These are phyloP conservation scores for Muscicapa adusta DNA, from an alignment of 2,113 vertebrate species.

Conservation along the genomic window DNA sequence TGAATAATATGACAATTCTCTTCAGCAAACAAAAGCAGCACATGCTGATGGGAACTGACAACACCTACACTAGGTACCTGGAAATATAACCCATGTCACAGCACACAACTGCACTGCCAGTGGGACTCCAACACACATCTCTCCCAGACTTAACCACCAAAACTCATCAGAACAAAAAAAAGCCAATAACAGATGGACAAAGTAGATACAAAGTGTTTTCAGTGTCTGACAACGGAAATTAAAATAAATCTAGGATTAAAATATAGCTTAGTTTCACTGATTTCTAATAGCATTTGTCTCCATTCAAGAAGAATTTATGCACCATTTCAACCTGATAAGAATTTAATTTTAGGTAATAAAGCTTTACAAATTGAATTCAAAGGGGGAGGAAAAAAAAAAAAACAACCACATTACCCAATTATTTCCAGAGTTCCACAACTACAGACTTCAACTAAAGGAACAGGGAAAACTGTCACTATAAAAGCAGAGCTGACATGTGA, in stretches of 20 bases:
- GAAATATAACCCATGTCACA: not conserved
- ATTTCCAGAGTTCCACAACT: not conserved
- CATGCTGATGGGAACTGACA: not conserved
- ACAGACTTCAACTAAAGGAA: not conserved
- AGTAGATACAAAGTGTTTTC: not conserved
- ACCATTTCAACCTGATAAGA: slow-evolving; percentile 51
- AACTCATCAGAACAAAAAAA: not conserved
- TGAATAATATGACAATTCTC: not conserved
- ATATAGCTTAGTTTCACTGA: slow-evolving; percentile 19
- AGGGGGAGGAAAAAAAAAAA: not conserved
- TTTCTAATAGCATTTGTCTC: slow-evolving; percentile 46
- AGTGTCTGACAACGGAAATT: not conserved
- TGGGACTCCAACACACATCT: not conserved
- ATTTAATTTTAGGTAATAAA: slow-evolving; percentile 64
- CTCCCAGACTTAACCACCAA: not conserved
- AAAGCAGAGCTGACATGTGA: not conserved
- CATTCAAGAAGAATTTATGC: slow-evolving; percentile 48
- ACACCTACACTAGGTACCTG: not conserved
- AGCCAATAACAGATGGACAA: not conserved
- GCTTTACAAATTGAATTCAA: slow-evolving; percentile 55
- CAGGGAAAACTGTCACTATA: not conserved
- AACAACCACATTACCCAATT: not conserved
- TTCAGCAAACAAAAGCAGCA: not conserved
- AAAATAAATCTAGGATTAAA: slow-evolving; percentile 60
- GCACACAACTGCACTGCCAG: not conserved